Conservation (phyloP, 2,797 vertebrate species). For the Etheostoma perlongum region DNA sequence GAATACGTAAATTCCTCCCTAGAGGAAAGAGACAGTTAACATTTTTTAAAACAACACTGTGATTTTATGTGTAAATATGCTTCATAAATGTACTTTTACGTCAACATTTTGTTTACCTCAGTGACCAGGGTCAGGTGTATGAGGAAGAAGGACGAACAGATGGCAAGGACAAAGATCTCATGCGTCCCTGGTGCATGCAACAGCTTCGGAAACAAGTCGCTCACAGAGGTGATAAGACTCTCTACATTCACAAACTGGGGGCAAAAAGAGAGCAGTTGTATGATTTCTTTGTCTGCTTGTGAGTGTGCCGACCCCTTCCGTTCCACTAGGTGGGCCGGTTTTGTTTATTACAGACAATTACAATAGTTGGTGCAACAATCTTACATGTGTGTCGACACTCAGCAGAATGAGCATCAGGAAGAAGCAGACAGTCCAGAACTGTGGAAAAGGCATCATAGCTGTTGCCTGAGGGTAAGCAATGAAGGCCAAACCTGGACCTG, state of each 20-base stretch:
- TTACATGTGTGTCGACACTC: constrained; percentile 88
- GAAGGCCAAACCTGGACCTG: constrained; percentile 75
- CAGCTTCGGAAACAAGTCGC: constrained; percentile 54
- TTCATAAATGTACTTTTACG: neutral
- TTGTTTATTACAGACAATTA: too few species aligned
- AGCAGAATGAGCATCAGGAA: constrained; percentile 77
- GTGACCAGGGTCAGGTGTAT: constrained; percentile 57
- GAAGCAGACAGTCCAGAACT: constrained; percentile 74
- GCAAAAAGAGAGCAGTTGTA: neutral
- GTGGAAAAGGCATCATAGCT: constrained; percentile 73
- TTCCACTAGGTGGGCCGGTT: too few species aligned
- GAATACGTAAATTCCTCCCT: constrained; percentile 86
- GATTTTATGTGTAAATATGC: neutral
- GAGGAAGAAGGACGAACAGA: constrained; percentile 61
- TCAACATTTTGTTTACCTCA: constrained; percentile 49
- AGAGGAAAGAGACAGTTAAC: neutral
- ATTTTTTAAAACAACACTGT: neutral
- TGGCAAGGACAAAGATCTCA: constrained; percentile 59
- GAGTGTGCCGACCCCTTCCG: too few species aligned
- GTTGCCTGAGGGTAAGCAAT: constrained; percentile 76
- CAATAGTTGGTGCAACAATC: neutral
- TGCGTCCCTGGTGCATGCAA: constrained; percentile 39
- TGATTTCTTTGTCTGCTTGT: neutral
- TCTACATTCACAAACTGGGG: constrained; percentile 70
- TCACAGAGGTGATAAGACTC: constrained; percentile 52